Conservation (phyloP, 2,113 vertebrate species). For the Cricetomys ansorgei region DNA sequence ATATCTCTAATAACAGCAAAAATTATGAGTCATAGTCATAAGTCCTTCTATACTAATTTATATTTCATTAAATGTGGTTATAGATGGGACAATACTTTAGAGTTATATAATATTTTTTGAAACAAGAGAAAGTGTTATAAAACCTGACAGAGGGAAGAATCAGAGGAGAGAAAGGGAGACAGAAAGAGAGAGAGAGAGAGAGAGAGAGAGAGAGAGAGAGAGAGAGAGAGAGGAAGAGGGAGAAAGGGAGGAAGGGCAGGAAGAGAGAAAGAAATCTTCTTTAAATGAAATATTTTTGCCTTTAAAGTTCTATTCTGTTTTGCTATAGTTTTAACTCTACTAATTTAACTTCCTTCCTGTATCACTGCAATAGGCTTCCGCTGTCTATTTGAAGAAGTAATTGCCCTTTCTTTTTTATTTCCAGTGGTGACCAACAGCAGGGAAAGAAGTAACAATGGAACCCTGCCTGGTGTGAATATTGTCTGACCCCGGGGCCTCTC, state of each 20-base stretch:
- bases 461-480: background rate
- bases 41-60: background rate
- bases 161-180: fast-evolving
- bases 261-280: background rate
- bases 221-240: fast-evolving
- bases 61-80: background rate
- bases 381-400: conserved; percentile 21
- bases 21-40: background rate
- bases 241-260: background rate
- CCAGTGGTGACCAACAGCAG: background rate
- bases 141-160: background rate
- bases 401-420: conserved; percentile 25
- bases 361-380: background rate
- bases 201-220: background rate
- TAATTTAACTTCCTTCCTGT: conserved; percentile 36
- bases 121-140: background rate
- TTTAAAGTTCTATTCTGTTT: conserved; percentile 31
- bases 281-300: conserved; percentile 2
- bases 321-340: background rate
- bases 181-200: background rate
- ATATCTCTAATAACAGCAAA: background rate
- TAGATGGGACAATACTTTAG: background rate
- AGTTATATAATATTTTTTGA: background rate
- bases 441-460: background rate
- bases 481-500: background rate